Evolutionary conservation across 2,888 invertebrate genomes (phyloP).

Genomic region (Melieria picta): DNA sequence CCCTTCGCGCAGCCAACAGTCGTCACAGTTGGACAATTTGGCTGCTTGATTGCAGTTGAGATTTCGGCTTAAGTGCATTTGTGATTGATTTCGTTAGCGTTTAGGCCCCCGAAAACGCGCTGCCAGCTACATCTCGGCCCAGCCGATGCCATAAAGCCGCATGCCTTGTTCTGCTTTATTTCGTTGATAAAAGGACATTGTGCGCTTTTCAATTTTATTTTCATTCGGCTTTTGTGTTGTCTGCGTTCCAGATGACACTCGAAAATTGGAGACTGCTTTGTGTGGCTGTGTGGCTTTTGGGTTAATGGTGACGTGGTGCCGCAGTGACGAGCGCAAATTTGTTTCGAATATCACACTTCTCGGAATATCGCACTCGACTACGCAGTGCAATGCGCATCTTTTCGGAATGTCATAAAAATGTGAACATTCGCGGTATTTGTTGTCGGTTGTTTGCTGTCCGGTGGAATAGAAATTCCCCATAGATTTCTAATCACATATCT

Average conservation of each 20-base stretch:
- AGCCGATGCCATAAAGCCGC: neutral
- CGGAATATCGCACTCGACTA: too few species aligned
- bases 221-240: neutral
- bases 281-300: too few species aligned
- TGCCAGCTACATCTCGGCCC: neutral
- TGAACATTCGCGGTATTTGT: too few species aligned
- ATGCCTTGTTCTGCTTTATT: slow-evolving; percentile 20
- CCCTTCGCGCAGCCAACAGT: too few species aligned
- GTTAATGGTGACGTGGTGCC: neutral
- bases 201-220: neutral
- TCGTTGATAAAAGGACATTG: slow-evolving; percentile 17
- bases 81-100: slow-evolving; percentile 24
- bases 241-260: too few species aligned
- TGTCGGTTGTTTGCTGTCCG: too few species aligned
- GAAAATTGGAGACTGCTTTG: too few species aligned
- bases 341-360: neutral
- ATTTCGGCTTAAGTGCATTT: slow-evolving; percentile 26
- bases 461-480: too few species aligned
- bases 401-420: too few species aligned
- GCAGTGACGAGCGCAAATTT: slow-evolving; percentile 13
- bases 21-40: neutral
- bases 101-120: neutral
- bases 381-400: too few species aligned
- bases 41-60: slow-evolving; percentile 25
- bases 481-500: too few species aligned